Percentiles rank a stretch among this genome's conserved stretches.
Evolutionary conservation across 2,113 vertebrate species (phyloP).

Genomic region (human (Homo sapiens)): DNA sequence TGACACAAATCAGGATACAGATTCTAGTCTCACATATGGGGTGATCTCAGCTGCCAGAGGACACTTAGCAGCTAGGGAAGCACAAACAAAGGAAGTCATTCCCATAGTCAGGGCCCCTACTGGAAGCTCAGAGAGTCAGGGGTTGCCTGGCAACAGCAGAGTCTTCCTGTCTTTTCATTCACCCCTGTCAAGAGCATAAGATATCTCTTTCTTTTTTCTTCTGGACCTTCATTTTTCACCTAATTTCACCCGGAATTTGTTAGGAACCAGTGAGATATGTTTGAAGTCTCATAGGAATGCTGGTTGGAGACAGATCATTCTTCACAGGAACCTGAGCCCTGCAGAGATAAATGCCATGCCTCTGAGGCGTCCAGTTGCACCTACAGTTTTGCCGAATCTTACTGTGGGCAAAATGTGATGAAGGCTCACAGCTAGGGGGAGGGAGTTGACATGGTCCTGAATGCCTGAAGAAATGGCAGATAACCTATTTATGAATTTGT

Average conservation of each 20-base stretch:
- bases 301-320: background rate
- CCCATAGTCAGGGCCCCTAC: background rate
- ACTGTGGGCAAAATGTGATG: background rate
- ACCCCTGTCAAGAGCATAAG: background rate
- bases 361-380: background rate
- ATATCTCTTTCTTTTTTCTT: background rate
- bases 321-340: background rate
- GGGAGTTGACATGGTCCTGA: no score
- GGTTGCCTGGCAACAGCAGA: constrained; percentile 61
- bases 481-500: background rate
- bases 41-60: background rate
- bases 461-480: background rate
- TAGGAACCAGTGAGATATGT: background rate
- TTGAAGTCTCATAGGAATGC: background rate
- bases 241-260: background rate
- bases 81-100: constrained; percentile 27
- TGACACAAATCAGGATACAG: background rate
- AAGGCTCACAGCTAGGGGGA: background rate
- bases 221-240: background rate
- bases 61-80: background rate
- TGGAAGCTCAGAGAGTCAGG: background rate
- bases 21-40: background rate
- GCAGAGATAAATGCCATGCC: background rate
- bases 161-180: background rate
- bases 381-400: background rate